Evolutionary conservation across 2,888 invertebrate species (phyloP), one percentile per base, ranked within the genome.

Genomic region (Drosophila anomelani): DNA sequence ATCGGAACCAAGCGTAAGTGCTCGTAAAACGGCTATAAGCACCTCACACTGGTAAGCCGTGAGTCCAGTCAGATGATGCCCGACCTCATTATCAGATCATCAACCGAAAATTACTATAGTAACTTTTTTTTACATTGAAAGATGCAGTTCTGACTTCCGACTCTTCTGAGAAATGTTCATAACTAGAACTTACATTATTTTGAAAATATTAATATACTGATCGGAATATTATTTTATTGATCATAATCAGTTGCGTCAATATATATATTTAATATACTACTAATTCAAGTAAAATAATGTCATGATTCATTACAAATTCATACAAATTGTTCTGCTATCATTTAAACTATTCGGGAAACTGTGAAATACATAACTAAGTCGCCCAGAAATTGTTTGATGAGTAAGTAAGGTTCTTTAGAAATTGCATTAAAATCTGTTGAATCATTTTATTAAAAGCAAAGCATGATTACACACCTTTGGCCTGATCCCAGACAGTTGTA

Each of bases 31-130:
- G 41, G 57, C 41, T 55, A 55, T 38, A 69, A 39, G 38, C 61
- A 49, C 20, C 15, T 36, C 41, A 44, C 20, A 39, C 38, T 54
- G 44, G 62, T 51, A 36, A 15, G 55, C 55, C 71, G 23, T 39
- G 38, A 72, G 29, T 57, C n/a, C 72, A 72, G 72, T 72, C 72
- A 57, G 36, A 46, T 72, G 47, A 57, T 41, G 57, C 17, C 34
- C 32, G 62, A 49, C 17, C 23, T 71, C 38, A 53, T 55, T 51
- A 29, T 20, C 62, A 29, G 39, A 49, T 57, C 56, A 49, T 57
- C 41, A 49, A 36, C 49, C 54, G 46, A 47, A 20, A 41, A 47
- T 46, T 57, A 29, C 55, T 41, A 38, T 15, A 64, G 15, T 39
- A 29, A 55, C 38, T 17, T 17, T 34, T 41, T 41, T 47, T 58